Evolutionary conservation across 1,140 invertebrate species (phyloP).

Genomic region (Ctenoplectra terminalis): DNA sequence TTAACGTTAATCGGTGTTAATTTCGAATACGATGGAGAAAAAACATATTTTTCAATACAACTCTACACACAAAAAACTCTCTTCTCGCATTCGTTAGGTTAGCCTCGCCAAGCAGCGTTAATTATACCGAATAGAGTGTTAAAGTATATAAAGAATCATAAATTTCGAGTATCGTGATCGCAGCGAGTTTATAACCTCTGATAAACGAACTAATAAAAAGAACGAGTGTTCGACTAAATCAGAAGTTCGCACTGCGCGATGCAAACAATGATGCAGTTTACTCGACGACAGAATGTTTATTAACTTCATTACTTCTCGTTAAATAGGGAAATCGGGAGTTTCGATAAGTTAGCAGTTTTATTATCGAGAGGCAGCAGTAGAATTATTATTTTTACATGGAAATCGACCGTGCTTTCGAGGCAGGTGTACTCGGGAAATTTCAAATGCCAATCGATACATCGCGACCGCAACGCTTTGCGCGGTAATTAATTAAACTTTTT

Average conservation of each 20-base stretch:
- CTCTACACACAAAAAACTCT: no score
- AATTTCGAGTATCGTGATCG: no score
- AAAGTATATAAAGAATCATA: no score
- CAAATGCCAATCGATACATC: not conserved
- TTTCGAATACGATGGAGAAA: no score
- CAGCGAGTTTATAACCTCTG: no score
- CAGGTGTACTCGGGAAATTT: not conserved
- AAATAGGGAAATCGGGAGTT: not conserved
- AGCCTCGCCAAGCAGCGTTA: no score
- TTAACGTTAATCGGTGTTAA: no score
- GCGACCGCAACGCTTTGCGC: not conserved
- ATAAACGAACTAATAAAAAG: no score
- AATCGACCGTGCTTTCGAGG: not conserved
- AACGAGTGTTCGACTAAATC: not conserved
- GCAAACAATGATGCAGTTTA: not conserved
- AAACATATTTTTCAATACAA: no score
- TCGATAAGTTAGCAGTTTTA: constrained; percentile 19
- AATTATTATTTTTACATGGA: constrained; percentile 26
- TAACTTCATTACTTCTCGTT: constrained; percentile 3
- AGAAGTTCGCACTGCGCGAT: no score
- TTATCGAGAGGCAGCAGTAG: not conserved
- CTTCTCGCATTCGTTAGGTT: no score
- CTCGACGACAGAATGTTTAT: not conserved
- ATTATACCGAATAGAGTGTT: no score
- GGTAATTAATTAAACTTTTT: not conserved